Evolutionary conservation across 1,140 invertebrate genomes (phyloP).

Genomic region (Acyrthosiphon pisum): DNA sequence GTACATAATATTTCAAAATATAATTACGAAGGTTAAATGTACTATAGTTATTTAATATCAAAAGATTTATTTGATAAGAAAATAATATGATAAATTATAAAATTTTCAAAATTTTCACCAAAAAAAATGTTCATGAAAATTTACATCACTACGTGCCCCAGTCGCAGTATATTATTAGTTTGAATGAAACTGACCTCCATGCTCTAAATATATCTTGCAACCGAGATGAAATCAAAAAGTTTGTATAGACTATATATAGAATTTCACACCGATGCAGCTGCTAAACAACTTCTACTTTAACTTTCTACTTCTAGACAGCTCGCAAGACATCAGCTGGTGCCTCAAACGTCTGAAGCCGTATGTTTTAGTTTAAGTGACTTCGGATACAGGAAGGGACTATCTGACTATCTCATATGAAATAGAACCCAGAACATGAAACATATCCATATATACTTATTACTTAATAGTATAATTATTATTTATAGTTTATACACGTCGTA

Average conservation of each 20-base stretch:
- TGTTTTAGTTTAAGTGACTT: background rate
- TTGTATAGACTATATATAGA: background rate
- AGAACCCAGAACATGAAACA: background rate
- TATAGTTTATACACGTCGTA: no score
- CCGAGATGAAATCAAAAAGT: background rate
- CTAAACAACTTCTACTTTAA: background rate
- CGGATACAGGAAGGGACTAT: background rate
- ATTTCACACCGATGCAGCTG: background rate
- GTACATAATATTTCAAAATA: no score
- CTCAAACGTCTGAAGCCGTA: background rate
- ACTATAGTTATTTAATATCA: no score
- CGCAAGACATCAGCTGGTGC: background rate
- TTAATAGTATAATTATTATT: no score
- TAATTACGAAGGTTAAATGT: no score
- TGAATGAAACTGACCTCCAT: no score
- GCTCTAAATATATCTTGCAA: background rate
- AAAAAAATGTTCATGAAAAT: no score
- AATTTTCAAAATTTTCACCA: no score
- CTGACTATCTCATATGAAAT: background rate
- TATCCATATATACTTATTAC: background rate
- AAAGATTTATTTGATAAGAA: no score
- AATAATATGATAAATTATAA: no score
- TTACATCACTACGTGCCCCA: no score
- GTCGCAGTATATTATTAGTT: no score
- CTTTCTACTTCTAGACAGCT: slow-evolving; percentile 7